Evolutionary conservation across 2,113 vertebrate species (phyloP).

Genomic region (Gavia stellata): DNA sequence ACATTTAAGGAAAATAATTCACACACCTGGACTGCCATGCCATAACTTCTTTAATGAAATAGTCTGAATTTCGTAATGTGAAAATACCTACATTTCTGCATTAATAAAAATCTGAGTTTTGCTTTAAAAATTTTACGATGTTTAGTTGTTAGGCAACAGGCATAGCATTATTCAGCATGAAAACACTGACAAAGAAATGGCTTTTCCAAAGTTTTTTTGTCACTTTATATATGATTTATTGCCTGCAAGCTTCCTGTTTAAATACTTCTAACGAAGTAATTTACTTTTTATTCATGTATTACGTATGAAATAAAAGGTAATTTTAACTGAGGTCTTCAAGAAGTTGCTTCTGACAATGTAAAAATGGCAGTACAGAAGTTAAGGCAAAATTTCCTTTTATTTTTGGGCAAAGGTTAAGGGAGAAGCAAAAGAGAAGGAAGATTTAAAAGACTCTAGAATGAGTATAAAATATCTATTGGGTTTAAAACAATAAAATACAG

Average conservation of each 20-base stretch:
- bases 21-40: neutral
- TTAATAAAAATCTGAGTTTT: neutral
- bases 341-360: neutral
- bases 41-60: neutral
- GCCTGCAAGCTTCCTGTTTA: neutral
- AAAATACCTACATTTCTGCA: neutral
- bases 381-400: neutral
- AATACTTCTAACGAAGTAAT: neutral
- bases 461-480: neutral
- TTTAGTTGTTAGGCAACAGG: neutral
- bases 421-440: neutral
- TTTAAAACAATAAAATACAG: slow-evolving; percentile 18
- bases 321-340: neutral
- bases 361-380: neutral
- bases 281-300: neutral
- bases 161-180: neutral
- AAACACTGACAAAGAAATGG: neutral
- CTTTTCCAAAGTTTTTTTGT: neutral
- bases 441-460: neutral
- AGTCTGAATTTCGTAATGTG: neutral
- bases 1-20: neutral
- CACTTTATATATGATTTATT: neutral
- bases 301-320: neutral
- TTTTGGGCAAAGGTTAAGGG: neutral
- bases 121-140: neutral